phyloP scores from a whole-genome alignment of 2,113 vertebrate genomes.

The Rhynchomys soricoides region DNA sequence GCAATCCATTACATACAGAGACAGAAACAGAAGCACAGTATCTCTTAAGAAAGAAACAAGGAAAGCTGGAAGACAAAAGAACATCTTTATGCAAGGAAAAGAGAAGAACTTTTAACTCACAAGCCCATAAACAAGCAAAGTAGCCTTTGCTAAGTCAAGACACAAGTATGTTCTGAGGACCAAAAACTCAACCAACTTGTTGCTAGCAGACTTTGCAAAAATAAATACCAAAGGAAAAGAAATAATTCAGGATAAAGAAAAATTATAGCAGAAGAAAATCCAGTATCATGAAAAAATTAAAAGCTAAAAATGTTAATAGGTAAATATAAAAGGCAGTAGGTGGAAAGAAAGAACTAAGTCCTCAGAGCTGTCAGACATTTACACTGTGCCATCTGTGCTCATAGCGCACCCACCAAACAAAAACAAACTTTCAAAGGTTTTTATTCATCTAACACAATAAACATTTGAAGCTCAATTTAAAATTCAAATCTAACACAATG shows the following conservation, averaged over 20 bases:
- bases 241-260: slow-evolving; percentile 10
- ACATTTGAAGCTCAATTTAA: slow-evolving; percentile 31
- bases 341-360: neutral
- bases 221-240: neutral
- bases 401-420: neutral
- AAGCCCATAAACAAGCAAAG: slow-evolving; percentile 26
- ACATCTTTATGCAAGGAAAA: neutral
- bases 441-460: slow-evolving; percentile 44
- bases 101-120: neutral
- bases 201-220: neutral
- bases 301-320: neutral
- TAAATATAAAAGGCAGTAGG: neutral
- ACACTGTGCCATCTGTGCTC: neutral
- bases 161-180: neutral
- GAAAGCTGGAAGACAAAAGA: neutral
- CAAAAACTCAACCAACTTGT: neutral
- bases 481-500: neutral
- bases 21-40: neutral
- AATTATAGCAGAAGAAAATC: slow-evolving; percentile 3
- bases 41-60: slow-evolving; percentile 28
- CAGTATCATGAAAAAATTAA: neutral
- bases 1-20: neutral
- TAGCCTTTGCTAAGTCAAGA: neutral
- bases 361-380: neutral
- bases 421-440: neutral